These are phyloP conservation scores for Cyaniris semiargus DNA, from an alignment of 2,888 invertebrate genomes.

Conservation along the genomic window DNA sequence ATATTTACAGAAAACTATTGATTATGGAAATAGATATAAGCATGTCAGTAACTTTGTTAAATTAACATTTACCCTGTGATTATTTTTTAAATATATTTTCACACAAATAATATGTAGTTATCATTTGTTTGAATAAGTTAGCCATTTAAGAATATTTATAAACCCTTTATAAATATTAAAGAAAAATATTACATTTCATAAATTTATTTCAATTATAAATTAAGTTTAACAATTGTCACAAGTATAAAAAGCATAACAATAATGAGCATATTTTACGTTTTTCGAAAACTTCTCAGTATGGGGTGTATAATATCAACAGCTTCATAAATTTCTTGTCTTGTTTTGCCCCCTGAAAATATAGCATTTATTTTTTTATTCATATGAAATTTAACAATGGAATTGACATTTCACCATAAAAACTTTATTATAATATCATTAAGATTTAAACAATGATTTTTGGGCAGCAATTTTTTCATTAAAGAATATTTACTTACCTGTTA, in stretches of 20 bases:
- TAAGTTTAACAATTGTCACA: not conserved
- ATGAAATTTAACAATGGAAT: not conserved
- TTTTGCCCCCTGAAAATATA: conserved; percentile 88
- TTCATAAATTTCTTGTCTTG: conserved; percentile 93
- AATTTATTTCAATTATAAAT: conserved; percentile 14
- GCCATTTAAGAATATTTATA: not conserved
- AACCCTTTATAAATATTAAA: not conserved
- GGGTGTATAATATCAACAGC: conserved; percentile 97
- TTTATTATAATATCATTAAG: no score
- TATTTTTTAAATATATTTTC: not conserved
- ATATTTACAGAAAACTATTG: conserved; percentile 1
- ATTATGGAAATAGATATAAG: conserved; percentile 1
- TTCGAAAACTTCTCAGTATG: conserved; percentile 95
- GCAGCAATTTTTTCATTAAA: not conserved
- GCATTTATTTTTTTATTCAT: not conserved
- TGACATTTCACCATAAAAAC: no score
- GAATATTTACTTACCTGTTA: conserved; percentile 84
- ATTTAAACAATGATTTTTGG: not conserved
- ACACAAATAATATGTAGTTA: not conserved
- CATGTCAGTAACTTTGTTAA: not conserved
- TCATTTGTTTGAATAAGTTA: not conserved
- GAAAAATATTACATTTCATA: not conserved
- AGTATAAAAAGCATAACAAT: not conserved
- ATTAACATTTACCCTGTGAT: not conserved
- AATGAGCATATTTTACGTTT: conserved; percentile 62